Conservation (phyloP, 1,140 invertebrate genomes). For the Thaumatotibia leucotreta region DNA sequence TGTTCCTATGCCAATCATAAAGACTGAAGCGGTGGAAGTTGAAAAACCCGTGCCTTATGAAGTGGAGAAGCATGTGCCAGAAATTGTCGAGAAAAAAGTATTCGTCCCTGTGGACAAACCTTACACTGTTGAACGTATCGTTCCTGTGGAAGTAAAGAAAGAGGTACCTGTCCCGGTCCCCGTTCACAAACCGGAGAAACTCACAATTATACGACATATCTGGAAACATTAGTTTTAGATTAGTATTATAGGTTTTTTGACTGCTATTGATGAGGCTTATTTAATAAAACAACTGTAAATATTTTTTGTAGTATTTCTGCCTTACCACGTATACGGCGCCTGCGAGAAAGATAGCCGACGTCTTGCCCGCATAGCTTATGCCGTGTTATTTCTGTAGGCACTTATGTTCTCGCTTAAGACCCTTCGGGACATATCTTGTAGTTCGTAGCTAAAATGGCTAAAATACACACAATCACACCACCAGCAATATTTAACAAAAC, state of each 20-base stretch:
- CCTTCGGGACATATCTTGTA: too few species aligned
- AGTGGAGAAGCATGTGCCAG: constrained; percentile 26
- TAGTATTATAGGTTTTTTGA: neutral
- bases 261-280: neutral
- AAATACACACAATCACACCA: too few species aligned
- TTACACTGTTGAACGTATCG: constrained; percentile 21
- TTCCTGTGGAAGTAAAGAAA: constrained; percentile 29
- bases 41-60: constrained; percentile 24
- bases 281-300: neutral
- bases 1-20: constrained; percentile 27
- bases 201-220: constrained; percentile 31
- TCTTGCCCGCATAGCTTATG: neutral
- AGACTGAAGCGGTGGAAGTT: constrained; percentile 27
- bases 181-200: constrained; percentile 27
- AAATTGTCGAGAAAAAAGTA: constrained; percentile 26
- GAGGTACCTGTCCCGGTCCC: constrained; percentile 28
- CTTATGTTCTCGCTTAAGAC: neutral
- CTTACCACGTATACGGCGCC: neutral
- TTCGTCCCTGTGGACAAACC: constrained; percentile 28
- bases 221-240: constrained; percentile 33
- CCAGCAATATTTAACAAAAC: too few species aligned
- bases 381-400: neutral
- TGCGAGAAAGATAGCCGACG: neutral
- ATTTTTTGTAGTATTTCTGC: neutral
- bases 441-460: too few species aligned